Evolutionary conservation across 2,113 vertebrate species (phyloP), one percentile per base, ranked within the genome.

Genomic region (Chaenogobius annularis): DNA sequence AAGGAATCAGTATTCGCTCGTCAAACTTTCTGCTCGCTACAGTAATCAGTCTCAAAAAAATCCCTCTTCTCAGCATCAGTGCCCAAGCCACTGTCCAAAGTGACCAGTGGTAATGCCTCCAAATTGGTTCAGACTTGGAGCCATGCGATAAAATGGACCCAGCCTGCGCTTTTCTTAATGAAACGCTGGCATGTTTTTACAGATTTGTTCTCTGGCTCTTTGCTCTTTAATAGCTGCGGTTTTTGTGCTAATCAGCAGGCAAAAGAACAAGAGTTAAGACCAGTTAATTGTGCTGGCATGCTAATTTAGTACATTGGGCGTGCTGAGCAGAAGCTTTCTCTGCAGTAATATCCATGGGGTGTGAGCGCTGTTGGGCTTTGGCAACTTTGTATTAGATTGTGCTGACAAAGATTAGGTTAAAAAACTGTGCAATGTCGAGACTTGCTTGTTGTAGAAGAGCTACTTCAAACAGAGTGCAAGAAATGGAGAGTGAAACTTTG

Each of bases 121-220:
- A 85, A 84, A 87, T 74, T 78, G 59, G 72, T 69, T 66, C 81
- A 87, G 83, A 77, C 71, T 68, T 76, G 76, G 77, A 81, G 79
- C 73, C 79, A 77, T 80, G 75, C 77, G 15, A 78, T 75, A 71
- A 79, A 78, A 86, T 78, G 74, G 73, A 85, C 79, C 73, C 48
- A 76, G 78, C 0, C 37, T 40, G 6, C 7, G 8, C 37, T 40
- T 40, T 40, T 31, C 72, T 70, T 84, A 83, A 86, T 87, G 81
- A 81, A 88, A 77, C 68, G 44, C 65, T 73, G 78, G 68, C 64
- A 78, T 75, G 75, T 75, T 69, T 61, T 62, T 82, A 68, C 77
- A 79, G 78, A 79, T 75, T 59, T 50, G 64, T 52, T 68, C 80
- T 66, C 67, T 69, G 11, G 62, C 40, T 79, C 80, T 74, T 81